Evolutionary conservation across 2,888 invertebrate species (phyloP), one percentile per base, ranked within the genome.

Genomic region (Chirona hameri): DNA sequence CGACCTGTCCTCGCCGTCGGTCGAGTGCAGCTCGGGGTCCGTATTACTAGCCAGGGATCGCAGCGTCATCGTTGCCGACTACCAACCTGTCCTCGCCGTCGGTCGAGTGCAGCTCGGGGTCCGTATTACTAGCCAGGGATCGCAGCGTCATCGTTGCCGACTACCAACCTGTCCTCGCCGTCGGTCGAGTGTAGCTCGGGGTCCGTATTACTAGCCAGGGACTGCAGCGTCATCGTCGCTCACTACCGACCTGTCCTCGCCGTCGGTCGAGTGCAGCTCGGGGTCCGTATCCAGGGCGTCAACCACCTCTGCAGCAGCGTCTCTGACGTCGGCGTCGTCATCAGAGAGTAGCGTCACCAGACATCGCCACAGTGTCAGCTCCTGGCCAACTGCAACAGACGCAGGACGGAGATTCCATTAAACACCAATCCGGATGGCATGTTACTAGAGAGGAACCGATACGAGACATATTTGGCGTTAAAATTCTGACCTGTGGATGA

Each of bases 311-410:
- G 82, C 83, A n/a, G 82, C 83, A 21, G n/a, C 60, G 52, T 84
- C 81, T 1, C 83, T 83, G 27, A 84, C 81, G 27, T 39, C 18
- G 14, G 81, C 83, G 14, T 82, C 81, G 81, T 84, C 84, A 83
- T 86, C 86, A 82, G 83, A 83, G n/a, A 86, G 84, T 29, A 86
- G 83, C 14, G 69, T 80, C 21, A 86, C 79, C n/a, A 86, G 72
- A 18, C 84, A 57, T 81, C 85, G 83, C 85, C 85, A 85, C 24
- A 85, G 81, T 15, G 83, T 39, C 76, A 85, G 79, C 81, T 83
- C 79, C 81, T 83, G 76, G 0, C 39, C 21, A 39, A 76, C 76
- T 76, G 46, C 24, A 24, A 52, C 52, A 12, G 5, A 52, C 15
- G 10, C 52, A 12, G 18, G 7, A 39, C 39, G 4, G 39, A 7